These are phyloP conservation scores for Perca fluviatilis DNA, from an alignment of 2,113 vertebrate genomes.

Conservation along the genomic window DNA sequence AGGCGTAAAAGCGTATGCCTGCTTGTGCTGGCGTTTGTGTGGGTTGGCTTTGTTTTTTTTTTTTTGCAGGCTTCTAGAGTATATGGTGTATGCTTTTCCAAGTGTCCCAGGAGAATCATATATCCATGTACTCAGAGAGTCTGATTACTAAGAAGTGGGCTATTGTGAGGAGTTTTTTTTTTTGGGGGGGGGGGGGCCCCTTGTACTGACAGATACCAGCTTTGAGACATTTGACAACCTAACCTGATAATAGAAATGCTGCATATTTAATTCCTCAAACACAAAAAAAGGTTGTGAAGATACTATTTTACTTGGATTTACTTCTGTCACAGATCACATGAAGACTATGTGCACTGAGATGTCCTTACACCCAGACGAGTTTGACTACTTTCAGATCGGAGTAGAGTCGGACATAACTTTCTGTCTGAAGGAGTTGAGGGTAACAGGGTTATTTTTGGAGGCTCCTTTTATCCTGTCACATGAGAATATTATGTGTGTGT, in stretches of 20 bases:
- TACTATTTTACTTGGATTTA: not conserved
- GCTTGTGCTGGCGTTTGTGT: too few relatives aligned
- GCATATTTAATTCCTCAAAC: not conserved
- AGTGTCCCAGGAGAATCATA: constrained; percentile 89
- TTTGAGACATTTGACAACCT: not conserved
- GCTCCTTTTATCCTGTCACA: constrained; percentile 47
- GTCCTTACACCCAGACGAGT: constrained; percentile 90
- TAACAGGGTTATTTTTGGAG: constrained; percentile 78
- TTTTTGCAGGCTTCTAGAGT: constrained; percentile 80
- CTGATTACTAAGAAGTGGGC: too few relatives aligned
- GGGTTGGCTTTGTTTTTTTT: not conserved
- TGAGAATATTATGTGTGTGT: constrained; percentile 48
- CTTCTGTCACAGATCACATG: constrained; percentile 82
- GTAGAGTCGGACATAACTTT: constrained; percentile 92
- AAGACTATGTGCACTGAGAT: constrained; percentile 89
- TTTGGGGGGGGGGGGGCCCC: too few relatives aligned
- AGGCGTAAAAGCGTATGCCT: too few relatives aligned
- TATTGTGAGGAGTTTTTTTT: too few relatives aligned
- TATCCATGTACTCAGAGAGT: constrained; percentile 86
- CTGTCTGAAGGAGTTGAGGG: constrained; percentile 96
- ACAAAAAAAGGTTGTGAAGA: not conserved
- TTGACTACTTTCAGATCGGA: constrained; percentile 92
- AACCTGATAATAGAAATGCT: not conserved
- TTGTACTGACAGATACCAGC: not conserved
- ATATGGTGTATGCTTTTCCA: constrained; percentile 90